Evolutionary conservation across 2,888 invertebrate species (phyloP).

Genomic region (Caenorhabditis becei): DNA sequence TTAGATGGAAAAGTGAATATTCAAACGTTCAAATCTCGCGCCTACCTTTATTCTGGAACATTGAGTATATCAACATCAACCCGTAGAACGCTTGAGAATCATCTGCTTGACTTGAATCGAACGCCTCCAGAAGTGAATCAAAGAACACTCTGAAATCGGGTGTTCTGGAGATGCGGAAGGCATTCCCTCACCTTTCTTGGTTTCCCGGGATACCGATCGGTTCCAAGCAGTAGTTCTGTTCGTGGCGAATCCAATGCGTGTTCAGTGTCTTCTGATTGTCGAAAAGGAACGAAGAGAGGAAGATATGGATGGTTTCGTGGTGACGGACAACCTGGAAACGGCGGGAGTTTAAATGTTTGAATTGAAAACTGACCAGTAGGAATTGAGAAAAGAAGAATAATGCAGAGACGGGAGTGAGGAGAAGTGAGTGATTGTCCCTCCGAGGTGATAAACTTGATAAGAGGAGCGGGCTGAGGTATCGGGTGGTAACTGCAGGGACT

Average conservation of each 20-base stretch:
- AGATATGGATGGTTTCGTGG: slow-evolving; percentile 68
- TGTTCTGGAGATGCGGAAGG: no score
- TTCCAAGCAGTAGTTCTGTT: slow-evolving; percentile 55
- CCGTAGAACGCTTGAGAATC: slow-evolving; percentile 95
- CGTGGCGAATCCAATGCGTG: slow-evolving; percentile 70
- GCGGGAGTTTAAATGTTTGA: no score
- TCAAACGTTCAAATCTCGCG: not conserved
- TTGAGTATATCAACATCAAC: slow-evolving; percentile 92
- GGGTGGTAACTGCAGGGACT: slow-evolving; percentile 51
- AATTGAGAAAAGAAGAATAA: slow-evolving; percentile 79
- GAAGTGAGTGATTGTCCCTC: slow-evolving; percentile 68
- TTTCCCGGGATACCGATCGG: no score
- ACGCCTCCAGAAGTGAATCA: slow-evolving; percentile 90
- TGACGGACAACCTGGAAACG: slow-evolving; percentile 62
- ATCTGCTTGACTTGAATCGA: slow-evolving; percentile 91
- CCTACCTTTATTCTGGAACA: slow-evolving; percentile 94
- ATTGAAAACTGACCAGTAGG: slow-evolving; percentile 67
- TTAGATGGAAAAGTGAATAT: slow-evolving; percentile 7
- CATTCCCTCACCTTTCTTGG: no score
- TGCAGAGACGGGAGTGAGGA: slow-evolving; percentile 76
- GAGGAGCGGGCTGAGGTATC: slow-evolving; percentile 65
- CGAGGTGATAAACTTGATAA: slow-evolving; percentile 65
- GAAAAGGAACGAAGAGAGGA: slow-evolving; percentile 77
- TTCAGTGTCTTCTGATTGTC: slow-evolving; percentile 69
- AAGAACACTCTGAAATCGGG: slow-evolving; percentile 88